A percentile compares a stretch with the other conserved stretches of the same genome.
Evolutionary conservation across 92 coral and sea anemone species (phyloP).

Genomic region (Parazoanthus swiftii): DNA sequence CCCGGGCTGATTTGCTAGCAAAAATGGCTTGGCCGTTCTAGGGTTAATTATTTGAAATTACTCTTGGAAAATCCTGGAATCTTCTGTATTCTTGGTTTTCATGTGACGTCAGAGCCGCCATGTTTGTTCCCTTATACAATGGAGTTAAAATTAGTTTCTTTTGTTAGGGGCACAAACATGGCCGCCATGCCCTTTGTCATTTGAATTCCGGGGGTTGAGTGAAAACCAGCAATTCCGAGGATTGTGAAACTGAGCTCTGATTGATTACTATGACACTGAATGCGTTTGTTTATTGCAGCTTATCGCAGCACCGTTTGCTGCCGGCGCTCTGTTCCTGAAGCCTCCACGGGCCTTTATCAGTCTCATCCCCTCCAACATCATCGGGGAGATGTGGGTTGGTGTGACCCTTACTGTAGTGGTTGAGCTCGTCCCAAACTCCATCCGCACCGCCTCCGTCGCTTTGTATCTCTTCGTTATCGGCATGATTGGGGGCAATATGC

Average conservation of each 20-base stretch:
- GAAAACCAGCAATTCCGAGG: neutral
- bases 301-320: conserved; percentile 93
- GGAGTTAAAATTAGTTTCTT: no score
- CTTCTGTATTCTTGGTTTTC: no score
- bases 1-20: no score
- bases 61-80: no score
- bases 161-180: no score
- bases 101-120: no score
- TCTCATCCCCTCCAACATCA: conserved; percentile 84
- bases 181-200: no score
- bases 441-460: conserved; percentile 89
- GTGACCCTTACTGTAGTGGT: conserved; percentile 93
- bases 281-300: conserved; percentile 53
- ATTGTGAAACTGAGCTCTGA: neutral
- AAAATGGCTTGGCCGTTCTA: no score
- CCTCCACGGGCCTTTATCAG: conserved; percentile 95
- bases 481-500: conserved; percentile 94
- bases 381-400: conserved; percentile 99
- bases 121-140: no score
- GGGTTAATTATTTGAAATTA: no score
- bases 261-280: neutral
- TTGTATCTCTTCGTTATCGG: conserved; percentile 84
- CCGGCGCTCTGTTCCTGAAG: conserved; percentile 88
- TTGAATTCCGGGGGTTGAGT: no score
- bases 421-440: conserved; percentile 84